phyloP scores from a whole-genome alignment of 2,888 invertebrate genomes.

The Pollenia labialis region DNA sequence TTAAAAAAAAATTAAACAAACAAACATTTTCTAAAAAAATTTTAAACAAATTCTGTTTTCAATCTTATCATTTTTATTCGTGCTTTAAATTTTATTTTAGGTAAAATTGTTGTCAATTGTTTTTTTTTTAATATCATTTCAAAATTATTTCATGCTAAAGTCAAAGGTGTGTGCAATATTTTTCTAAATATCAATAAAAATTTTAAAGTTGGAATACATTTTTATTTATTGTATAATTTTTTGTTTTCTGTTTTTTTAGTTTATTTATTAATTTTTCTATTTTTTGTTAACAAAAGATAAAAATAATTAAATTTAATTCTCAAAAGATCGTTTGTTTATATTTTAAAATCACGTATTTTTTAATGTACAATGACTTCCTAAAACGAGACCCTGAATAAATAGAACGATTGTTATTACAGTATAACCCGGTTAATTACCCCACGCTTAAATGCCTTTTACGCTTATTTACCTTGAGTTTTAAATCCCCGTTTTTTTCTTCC shows the following conservation, averaged over 20 bases:
- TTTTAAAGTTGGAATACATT: background rate
- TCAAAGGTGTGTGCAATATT: background rate
- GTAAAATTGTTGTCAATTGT: no score
- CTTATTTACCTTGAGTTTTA: no score
- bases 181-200: background rate
- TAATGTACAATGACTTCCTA: slow-evolving; percentile 60
- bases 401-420: slow-evolving; percentile 51
- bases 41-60: no score
- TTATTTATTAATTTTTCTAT: background rate
- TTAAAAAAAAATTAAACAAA: no score
- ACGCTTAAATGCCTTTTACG: no score
- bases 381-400: slow-evolving; percentile 61
- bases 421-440: no score
- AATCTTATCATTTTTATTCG: no score
- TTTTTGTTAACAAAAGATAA: slow-evolving; percentile 46
- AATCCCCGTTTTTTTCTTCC: no score
- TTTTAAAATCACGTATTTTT: slow-evolving; percentile 47
- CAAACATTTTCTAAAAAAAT: no score
- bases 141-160: no score
- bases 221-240: background rate
- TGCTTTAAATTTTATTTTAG: no score
- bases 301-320: slow-evolving; percentile 10
- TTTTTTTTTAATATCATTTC: no score
- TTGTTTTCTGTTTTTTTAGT: slow-evolving; percentile 19
- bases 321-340: slow-evolving; percentile 35